Conservation (phyloP, 2,888 invertebrate genomes). For the Acanthosoma haemorrhoidale region DNA sequence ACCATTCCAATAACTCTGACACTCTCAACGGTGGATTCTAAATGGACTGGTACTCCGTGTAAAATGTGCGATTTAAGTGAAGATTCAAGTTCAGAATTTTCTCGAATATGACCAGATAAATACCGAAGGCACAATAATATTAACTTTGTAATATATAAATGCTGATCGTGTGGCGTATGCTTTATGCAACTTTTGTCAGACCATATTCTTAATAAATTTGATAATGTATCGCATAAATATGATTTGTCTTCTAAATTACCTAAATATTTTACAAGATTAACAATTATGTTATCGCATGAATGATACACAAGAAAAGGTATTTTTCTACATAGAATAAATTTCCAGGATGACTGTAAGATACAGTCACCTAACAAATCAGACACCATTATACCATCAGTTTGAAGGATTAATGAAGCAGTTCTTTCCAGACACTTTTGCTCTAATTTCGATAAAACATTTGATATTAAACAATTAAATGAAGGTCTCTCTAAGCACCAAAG, state of each 20-base stretch:
- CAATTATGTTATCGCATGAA: constrained; percentile 50
- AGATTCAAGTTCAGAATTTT: constrained; percentile 15
- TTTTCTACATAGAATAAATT: constrained; percentile 59
- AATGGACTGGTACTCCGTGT: constrained; percentile 62
- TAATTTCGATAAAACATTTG: constrained; percentile 53
- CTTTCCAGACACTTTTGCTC: constrained; percentile 57
- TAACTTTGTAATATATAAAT: constrained; percentile 63
- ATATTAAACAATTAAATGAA: constrained; percentile 44
- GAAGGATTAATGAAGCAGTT: constrained; percentile 54
- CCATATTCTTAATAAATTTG: constrained; percentile 60
- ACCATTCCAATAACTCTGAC: constrained; percentile 69
- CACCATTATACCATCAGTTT: constrained; percentile 42
- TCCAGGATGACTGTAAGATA: constrained; percentile 57
- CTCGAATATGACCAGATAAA: constrained; percentile 44
- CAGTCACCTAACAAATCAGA: constrained; percentile 54
- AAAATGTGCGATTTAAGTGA: constrained; percentile 49
- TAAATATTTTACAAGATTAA: constrained; percentile 60
- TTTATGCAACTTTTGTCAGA: constrained; percentile 58
- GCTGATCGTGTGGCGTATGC: constrained; percentile 62
- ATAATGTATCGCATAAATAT: constrained; percentile 44
- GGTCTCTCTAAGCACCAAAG: constrained; percentile 48
- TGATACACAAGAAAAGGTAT: constrained; percentile 55
- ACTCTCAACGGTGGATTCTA: constrained; percentile 58
- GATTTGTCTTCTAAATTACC: constrained; percentile 47
- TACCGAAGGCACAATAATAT: constrained; percentile 52